These are phyloP conservation scores for Pollenia labialis DNA, from an alignment of 2,888 invertebrate species.

Conservation along the genomic window DNA sequence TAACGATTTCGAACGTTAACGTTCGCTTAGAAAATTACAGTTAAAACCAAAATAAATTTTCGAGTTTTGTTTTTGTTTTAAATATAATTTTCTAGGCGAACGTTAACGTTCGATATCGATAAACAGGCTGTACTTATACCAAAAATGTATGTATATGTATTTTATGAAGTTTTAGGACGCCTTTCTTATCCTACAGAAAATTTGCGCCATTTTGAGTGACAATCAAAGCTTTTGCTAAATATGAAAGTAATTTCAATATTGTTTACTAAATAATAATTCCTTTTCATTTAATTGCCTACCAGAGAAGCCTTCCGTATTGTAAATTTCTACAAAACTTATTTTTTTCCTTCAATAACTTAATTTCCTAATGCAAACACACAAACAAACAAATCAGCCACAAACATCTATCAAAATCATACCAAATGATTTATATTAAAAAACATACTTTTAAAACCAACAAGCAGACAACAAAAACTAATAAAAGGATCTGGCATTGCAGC, in stretches of 20 bases:
- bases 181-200: neutral
- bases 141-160: no score
- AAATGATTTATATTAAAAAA: slow-evolving; percentile 65
- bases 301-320: slow-evolving; percentile 18
- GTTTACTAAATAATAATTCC: slow-evolving; percentile 7
- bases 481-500: slow-evolving; percentile 35
- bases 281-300: slow-evolving; percentile 1
- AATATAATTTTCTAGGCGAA: no score
- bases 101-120: no score
- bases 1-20: no score
- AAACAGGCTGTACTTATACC: no score
- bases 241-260: neutral
- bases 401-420: slow-evolving; percentile 80
- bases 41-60: no score
- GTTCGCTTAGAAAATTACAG: no score
- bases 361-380: slow-evolving; percentile 8
- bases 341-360: slow-evolving; percentile 52
- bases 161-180: no score
- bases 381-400: slow-evolving; percentile 53
- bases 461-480: slow-evolving; percentile 44
- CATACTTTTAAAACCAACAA: slow-evolving; percentile 47
- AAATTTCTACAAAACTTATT: neutral
- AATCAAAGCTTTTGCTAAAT: neutral
- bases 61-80: no score
- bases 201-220: neutral